These are phyloP conservation scores for Halcyon senegalensis DNA, from an alignment of 2,113 vertebrate species.

Conservation along the genomic window DNA sequence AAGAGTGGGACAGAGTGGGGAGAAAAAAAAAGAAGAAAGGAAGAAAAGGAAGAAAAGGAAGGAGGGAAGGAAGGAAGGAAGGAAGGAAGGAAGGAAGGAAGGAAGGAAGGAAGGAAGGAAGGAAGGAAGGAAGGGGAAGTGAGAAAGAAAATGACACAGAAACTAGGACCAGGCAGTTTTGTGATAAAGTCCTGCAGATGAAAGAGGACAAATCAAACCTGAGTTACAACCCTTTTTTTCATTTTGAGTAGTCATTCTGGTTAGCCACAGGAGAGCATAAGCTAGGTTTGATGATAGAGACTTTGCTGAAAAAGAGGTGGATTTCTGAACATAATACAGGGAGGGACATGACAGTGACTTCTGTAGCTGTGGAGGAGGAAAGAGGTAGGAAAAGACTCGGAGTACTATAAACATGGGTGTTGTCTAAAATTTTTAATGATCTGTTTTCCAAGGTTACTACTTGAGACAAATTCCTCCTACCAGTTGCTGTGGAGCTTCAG, in stretches of 20 bases:
- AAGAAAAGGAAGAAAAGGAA: no score
- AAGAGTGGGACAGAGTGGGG: background rate
- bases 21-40: background rate
- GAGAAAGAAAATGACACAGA: background rate
- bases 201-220: background rate
- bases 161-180: background rate
- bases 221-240: background rate
- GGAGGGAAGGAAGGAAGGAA: no score
- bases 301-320: background rate
- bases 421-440: background rate
- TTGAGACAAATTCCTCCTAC: background rate
- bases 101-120: no score
- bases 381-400: background rate
- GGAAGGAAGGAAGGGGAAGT: background rate
- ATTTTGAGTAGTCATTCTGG: background rate
- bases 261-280: background rate
- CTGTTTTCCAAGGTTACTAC: background rate
- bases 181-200: background rate
- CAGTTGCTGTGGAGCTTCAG: background rate
- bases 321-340: background rate
- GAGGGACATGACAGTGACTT: background rate
- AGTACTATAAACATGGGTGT: background rate
- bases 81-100: background rate
- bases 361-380: background rate
- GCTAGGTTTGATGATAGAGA: background rate